Conservation (phyloP, 2,113 vertebrate species). For the Bolborhynchus lineola region DNA sequence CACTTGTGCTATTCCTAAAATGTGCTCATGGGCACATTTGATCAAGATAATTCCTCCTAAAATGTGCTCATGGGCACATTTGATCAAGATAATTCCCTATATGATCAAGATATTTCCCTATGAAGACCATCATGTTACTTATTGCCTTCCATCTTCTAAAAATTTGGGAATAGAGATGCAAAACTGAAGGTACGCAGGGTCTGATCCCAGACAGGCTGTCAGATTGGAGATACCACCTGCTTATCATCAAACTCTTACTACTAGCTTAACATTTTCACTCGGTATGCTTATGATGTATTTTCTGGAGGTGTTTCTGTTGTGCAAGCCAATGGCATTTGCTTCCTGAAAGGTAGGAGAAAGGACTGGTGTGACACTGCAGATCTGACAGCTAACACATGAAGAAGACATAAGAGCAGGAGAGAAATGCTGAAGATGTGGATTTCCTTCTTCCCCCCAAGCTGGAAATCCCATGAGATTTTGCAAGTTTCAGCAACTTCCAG, state of each 20-base stretch:
- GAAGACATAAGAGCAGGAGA: not conserved
- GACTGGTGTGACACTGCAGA: not conserved
- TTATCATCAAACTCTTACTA: not conserved
- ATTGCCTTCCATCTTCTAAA: not conserved
- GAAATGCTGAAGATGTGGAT: not conserved
- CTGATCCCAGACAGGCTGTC: not conserved
- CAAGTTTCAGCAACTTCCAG: not conserved
- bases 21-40: too few species aligned
- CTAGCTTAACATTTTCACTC: not conserved
- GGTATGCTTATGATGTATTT: not conserved
- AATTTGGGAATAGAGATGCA: not conserved
- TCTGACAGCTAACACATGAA: not conserved
- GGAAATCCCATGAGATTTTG: not conserved
- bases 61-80: too few species aligned
- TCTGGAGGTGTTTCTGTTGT: not conserved
- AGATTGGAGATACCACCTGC: not conserved
- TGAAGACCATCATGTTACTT: fast-evolving
- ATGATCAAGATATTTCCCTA: not conserved
- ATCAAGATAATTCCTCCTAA: not conserved
- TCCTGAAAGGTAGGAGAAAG: not conserved
- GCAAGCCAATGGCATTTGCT: not conserved
- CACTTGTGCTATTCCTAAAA: not conserved
- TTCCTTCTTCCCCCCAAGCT: not conserved
- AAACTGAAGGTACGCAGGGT: not conserved
- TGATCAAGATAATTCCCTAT: too few species aligned